Evolutionary conservation across 2,888 invertebrate species (phyloP).

Genomic region (Cephus spinipes): DNA sequence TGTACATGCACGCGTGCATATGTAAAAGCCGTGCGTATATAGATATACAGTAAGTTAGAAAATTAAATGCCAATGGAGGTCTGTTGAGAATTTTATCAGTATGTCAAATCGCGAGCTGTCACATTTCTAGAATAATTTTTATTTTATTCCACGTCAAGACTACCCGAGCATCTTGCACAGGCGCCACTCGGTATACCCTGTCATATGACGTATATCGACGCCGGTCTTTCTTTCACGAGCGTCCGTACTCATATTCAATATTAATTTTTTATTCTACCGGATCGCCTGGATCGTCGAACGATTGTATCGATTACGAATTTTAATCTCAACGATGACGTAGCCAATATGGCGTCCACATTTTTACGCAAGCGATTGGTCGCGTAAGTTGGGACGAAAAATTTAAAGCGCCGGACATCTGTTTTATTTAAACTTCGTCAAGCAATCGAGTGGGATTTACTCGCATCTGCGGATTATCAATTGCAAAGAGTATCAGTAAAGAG

Average conservation of each 20-base stretch:
- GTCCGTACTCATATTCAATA: neutral
- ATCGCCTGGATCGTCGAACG: neutral
- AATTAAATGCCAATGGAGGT: neutral
- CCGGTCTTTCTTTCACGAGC: neutral
- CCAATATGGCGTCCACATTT: slow-evolving; percentile 20
- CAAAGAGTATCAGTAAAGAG: neutral
- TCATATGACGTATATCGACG: neutral
- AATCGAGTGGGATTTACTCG: slow-evolving; percentile 17
- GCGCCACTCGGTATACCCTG: neutral
- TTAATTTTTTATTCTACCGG: neutral
- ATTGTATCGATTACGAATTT: neutral
- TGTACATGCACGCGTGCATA: no score
- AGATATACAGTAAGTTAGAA: neutral
- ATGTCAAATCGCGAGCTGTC: neutral
- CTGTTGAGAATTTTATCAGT: neutral
- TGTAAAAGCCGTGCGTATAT: neutral
- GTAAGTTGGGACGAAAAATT: slow-evolving; percentile 26
- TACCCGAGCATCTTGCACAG: neutral
- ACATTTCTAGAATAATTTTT: neutral
- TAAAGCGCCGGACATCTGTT: slow-evolving; percentile 38
- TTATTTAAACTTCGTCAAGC: slow-evolving; percentile 30
- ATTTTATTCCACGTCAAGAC: neutral
- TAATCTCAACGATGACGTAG: slow-evolving; percentile 32
- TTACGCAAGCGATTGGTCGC: slow-evolving; percentile 32
- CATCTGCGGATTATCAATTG: slow-evolving; percentile 40